Percentiles rank a stretch among this genome's conserved stretches.
Conservation (phyloP, 2,797 vertebrate genomes). For the Micrastur ruficollis region DNA sequence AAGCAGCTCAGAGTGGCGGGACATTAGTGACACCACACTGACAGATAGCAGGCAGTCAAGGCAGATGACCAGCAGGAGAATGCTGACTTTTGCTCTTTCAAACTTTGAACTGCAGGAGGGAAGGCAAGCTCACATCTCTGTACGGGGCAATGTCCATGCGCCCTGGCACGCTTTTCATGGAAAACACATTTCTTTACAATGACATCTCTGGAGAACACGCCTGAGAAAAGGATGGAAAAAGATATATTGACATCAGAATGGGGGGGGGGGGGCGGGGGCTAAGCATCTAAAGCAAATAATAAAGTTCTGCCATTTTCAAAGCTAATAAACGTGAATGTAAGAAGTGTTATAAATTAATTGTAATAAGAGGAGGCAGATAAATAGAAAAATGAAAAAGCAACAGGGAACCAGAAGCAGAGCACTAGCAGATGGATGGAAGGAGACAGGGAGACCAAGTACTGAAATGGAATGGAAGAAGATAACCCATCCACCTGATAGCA, state of each 20-base stretch:
- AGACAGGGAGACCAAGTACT: not conserved
- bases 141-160: not conserved
- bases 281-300: not conserved
- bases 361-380: not conserved
- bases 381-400: not conserved
- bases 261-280: no score
- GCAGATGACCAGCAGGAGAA: not conserved
- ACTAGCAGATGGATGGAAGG: not conserved
- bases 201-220: not conserved
- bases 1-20: not conserved
- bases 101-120: conserved; percentile 44
- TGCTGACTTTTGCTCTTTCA: conserved; percentile 54
- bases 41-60: not conserved
- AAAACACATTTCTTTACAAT: not conserved
- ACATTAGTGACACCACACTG: not conserved
- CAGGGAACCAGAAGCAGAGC: not conserved
- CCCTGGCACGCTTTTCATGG: not conserved
- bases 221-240: not conserved
- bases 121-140: not conserved
- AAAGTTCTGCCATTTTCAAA: not conserved
- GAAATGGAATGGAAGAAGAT: not conserved
- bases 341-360: not conserved
- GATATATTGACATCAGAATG: not conserved
- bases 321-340: not conserved
- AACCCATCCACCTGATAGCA: not conserved